Evolutionary conservation across 2,888 invertebrate species (phyloP).

Genomic region (Danaus chrysippus): DNA sequence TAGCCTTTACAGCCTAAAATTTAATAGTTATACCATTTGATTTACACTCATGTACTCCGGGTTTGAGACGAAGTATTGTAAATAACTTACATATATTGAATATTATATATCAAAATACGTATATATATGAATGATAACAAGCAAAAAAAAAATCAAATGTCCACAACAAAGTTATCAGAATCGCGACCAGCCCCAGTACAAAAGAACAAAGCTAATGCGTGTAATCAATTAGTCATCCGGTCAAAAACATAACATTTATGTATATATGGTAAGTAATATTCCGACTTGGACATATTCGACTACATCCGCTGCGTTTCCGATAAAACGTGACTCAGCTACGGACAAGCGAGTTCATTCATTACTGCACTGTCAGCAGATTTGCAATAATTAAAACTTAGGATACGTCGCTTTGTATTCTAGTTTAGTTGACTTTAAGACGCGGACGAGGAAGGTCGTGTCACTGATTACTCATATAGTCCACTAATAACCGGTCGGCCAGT

Average conservation of each 20-base stretch:
- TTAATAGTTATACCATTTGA: too few species aligned
- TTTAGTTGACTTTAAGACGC: conserved; percentile 50
- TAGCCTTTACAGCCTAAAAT: too few species aligned
- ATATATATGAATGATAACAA: too few species aligned
- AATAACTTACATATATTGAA: too few species aligned
- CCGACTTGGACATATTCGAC: conserved; percentile 49
- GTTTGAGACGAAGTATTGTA: too few species aligned
- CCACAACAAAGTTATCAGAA: conserved; percentile 1
- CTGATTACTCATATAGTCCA: conserved; percentile 17
- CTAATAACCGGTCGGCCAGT: conserved; percentile 43
- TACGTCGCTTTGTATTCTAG: conserved; percentile 33
- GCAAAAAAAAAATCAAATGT: too few species aligned
- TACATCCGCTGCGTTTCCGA: conserved; percentile 72
- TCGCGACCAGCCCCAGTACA: conserved; percentile 41
- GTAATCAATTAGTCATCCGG: conserved; percentile 65
- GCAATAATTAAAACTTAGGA: conserved; percentile 44
- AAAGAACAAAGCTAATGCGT: conserved; percentile 58
- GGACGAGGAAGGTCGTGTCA: conserved; percentile 53
- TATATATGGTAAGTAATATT: conserved; percentile 61
- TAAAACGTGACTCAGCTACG: conserved; percentile 65
- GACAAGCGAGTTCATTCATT: conserved; percentile 44
- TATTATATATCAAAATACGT: too few species aligned
- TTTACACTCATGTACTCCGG: too few species aligned
- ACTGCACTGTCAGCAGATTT: conserved; percentile 50
- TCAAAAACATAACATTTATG: conserved; percentile 51